These are phyloP conservation scores for Rousettus leschenaultii DNA, from an alignment of 2,113 vertebrate species.

Conservation along the genomic window DNA sequence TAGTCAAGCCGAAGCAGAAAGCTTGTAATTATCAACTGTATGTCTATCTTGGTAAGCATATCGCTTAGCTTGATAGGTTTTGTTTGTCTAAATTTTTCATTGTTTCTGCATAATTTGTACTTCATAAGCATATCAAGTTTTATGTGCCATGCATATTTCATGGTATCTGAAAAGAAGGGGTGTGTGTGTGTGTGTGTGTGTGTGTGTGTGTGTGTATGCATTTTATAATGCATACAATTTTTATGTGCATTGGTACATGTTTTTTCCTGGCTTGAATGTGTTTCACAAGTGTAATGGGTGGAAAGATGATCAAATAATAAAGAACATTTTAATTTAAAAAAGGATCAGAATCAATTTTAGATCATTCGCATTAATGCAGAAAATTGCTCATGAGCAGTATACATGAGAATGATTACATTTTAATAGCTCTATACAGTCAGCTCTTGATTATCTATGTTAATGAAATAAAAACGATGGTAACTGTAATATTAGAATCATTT, in stretches of 20 bases:
- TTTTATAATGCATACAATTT: slow-evolving; percentile 51
- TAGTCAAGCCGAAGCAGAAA: slow-evolving; percentile 61
- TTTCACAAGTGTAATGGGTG: slow-evolving; percentile 25
- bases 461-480: slow-evolving; percentile 11
- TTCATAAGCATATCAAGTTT: slow-evolving; percentile 81
- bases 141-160: slow-evolving; percentile 82
- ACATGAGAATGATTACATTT: slow-evolving; percentile 26
- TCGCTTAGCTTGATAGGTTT: slow-evolving; percentile 69
- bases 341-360: slow-evolving; percentile 2
- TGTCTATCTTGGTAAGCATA: slow-evolving; percentile 63
- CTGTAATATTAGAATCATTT: neutral
- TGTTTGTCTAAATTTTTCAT: slow-evolving; percentile 80
- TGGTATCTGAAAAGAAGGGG: slow-evolving; percentile 50
- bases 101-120: slow-evolving; percentile 80
- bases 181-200: no score
- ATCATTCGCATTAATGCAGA: slow-evolving; percentile 29
- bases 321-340: slow-evolving; percentile 26
- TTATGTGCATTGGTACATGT: slow-evolving; percentile 56
- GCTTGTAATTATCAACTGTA: slow-evolving; percentile 25
- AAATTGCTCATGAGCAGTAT: slow-evolving; percentile 29
- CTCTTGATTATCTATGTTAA: slow-evolving; percentile 66
- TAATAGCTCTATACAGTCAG: slow-evolving; percentile 63
- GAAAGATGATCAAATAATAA: slow-evolving; percentile 1
- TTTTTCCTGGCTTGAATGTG: slow-evolving; percentile 49
- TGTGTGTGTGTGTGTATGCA: slow-evolving; percentile 71